phyloP scores from a whole-genome alignment of 2,888 invertebrate genomes.

The Acleris literana region DNA sequence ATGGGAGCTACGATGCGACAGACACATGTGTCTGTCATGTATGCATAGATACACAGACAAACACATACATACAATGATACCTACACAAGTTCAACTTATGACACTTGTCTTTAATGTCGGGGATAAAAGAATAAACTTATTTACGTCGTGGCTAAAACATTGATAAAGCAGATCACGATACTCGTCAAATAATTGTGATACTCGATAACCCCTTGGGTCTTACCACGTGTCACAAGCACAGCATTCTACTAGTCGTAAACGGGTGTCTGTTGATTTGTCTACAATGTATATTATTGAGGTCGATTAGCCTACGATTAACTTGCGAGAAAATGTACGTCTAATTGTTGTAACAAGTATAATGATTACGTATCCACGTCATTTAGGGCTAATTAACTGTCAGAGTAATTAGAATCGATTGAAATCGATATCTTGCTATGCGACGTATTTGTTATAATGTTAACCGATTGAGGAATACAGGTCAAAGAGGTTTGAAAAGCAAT shows the following conservation, averaged over 20 bases:
- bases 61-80: too few relatives aligned
- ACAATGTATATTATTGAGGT: slow-evolving; percentile 14
- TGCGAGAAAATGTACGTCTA: slow-evolving; percentile 12
- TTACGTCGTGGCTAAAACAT: too few relatives aligned
- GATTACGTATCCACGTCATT: slow-evolving; percentile 22
- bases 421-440: slow-evolving; percentile 22
- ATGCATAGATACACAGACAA: too few relatives aligned
- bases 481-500: background rate
- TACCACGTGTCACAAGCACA: slow-evolving; percentile 21
- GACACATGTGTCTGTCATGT: too few relatives aligned
- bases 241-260: background rate
- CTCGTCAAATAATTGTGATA: background rate
- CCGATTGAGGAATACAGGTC: background rate
- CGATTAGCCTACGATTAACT: slow-evolving; percentile 16
- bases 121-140: too few relatives aligned
- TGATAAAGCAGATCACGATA: background rate
- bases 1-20: too few relatives aligned
- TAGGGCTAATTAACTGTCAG: slow-evolving; percentile 12
- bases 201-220: slow-evolving; percentile 17
- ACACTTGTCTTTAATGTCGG: too few relatives aligned
- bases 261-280: slow-evolving; percentile 11
- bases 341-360: slow-evolving; percentile 20
- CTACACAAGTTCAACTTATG: too few relatives aligned
- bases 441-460: slow-evolving; percentile 4
- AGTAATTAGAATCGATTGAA: slow-evolving; percentile 22